Evolutionary conservation across 2,888 invertebrate species (phyloP).

Genomic region (Coleophora flavipennella): DNA sequence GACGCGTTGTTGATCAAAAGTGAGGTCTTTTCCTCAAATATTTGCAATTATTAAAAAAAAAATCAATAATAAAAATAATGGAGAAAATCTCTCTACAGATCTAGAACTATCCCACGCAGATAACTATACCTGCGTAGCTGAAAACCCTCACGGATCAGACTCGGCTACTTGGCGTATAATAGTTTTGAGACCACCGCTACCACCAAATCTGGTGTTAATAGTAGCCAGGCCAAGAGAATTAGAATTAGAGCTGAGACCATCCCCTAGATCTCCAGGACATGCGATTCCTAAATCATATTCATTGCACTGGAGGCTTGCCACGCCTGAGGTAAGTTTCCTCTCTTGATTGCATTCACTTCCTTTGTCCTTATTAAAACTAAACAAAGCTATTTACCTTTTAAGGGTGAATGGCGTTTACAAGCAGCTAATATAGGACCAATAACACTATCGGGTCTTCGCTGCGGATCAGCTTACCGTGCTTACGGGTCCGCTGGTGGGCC

Average conservation of each 20-base stretch:
- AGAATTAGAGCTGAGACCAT: slow-evolving; percentile 53
- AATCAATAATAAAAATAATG: background rate
- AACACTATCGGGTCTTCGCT: slow-evolving; percentile 81
- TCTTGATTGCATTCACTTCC: background rate
- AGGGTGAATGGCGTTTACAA: slow-evolving; percentile 78
- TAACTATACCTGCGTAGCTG: slow-evolving; percentile 85
- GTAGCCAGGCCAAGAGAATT: slow-evolving; percentile 56
- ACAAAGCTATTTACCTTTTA: slow-evolving; percentile 24
- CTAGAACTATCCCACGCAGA: slow-evolving; percentile 81
- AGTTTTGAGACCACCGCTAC: slow-evolving; percentile 81
- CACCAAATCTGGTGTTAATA: slow-evolving; percentile 76
- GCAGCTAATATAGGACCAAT: slow-evolving; percentile 52
- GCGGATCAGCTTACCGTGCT: slow-evolving; percentile 87
- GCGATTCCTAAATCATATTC: slow-evolving; percentile 73
- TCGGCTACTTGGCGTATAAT: slow-evolving; percentile 84
- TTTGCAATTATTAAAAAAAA: background rate
- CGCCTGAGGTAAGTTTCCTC: slow-evolving; percentile 76
- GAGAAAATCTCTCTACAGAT: slow-evolving; percentile 43
- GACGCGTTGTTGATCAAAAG: slow-evolving; percentile 79
- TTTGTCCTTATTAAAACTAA: background rate
- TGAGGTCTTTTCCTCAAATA: slow-evolving; percentile 27
- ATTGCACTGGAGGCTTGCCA: slow-evolving; percentile 78
- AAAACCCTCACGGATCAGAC: slow-evolving; percentile 88
- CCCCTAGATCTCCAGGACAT: slow-evolving; percentile 50
- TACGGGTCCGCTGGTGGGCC: slow-evolving; percentile 86